phyloP scores from a whole-genome alignment of 1,140 invertebrate genomes.

The Nilaparvata lugens region DNA sequence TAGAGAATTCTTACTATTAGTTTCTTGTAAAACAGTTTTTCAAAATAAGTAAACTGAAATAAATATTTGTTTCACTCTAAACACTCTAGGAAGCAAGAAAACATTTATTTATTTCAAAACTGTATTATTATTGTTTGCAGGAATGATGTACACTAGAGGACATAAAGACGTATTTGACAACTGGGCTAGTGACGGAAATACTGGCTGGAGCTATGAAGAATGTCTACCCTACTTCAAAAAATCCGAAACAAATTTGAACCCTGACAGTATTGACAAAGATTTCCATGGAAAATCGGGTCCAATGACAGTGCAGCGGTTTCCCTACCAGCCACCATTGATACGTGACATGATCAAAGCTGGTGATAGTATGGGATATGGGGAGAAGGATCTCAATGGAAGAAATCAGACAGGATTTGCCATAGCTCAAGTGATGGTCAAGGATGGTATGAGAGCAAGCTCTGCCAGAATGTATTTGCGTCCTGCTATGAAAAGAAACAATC shows the following conservation, averaged over 20 bases:
- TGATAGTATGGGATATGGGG: slow-evolving; percentile 37
- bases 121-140: slow-evolving; percentile 34
- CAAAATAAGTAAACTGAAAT: no score
- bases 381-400: slow-evolving; percentile 47
- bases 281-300: slow-evolving; percentile 49
- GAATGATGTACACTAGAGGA: slow-evolving; percentile 60
- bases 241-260: slow-evolving; percentile 39
- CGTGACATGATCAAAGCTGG: slow-evolving; percentile 49
- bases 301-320: slow-evolving; percentile 42
- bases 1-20: no score
- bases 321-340: slow-evolving; percentile 41
- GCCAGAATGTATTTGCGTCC: slow-evolving; percentile 46
- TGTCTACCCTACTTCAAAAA: slow-evolving; percentile 49
- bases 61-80: no score
- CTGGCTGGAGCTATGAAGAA: slow-evolving; percentile 53
- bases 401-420: slow-evolving; percentile 39
- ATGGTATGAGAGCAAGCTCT: slow-evolving; percentile 32
- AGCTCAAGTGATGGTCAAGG: slow-evolving; percentile 26
- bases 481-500: slow-evolving; percentile 44
- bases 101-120: no score
- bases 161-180: slow-evolving; percentile 53
- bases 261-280: slow-evolving; percentile 36
- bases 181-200: slow-evolving; percentile 53
- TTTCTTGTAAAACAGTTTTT: no score
- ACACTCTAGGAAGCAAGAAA: no score